Evolutionary conservation across 2,888 invertebrate genomes (phyloP).

Genomic region (Chrysolina haemoptera): DNA sequence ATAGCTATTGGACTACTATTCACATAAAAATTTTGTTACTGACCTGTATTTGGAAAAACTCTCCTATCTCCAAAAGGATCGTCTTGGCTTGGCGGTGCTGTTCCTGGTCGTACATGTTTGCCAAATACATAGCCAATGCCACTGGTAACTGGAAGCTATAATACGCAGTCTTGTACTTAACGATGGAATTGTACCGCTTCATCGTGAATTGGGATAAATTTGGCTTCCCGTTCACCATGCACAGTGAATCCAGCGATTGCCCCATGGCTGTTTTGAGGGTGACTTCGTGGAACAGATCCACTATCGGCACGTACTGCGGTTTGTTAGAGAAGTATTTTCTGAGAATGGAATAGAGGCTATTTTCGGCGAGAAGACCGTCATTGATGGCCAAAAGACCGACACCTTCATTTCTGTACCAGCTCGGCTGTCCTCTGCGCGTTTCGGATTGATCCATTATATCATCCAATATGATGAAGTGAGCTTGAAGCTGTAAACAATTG

Average conservation of each 20-base stretch:
- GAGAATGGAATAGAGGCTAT: conserved; percentile 84
- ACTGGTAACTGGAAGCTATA: conserved; percentile 96
- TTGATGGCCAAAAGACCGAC: conserved; percentile 86
- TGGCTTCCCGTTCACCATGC: conserved; percentile 74
- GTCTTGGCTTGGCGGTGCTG: conserved; percentile 88
- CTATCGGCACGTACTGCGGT: conserved; percentile 82
- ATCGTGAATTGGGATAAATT: conserved; percentile 83
- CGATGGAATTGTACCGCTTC: conserved; percentile 89
- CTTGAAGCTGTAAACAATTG: conserved; percentile 82
- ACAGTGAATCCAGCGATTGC: conserved; percentile 85
- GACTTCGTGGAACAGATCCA: conserved; percentile 88
- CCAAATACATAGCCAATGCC: conserved; percentile 88
- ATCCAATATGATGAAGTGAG: conserved; percentile 87
- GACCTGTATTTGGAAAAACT: conserved; percentile 95
- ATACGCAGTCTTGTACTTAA: conserved; percentile 93
- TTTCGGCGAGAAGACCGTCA: conserved; percentile 87
- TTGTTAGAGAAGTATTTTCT: conserved; percentile 83
- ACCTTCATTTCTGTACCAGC: conserved; percentile 89
- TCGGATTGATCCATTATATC: conserved; percentile 93
- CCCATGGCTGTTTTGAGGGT: conserved; percentile 84
- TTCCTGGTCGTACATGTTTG: conserved; percentile 83
- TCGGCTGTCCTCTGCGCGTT: conserved; percentile 88
- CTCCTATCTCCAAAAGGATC: conserved; percentile 92
- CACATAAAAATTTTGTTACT: conserved; percentile 4
- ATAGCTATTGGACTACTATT: no score